phyloP scores from a whole-genome alignment of 2,113 vertebrate species.

The Corythaeola cristata region DNA sequence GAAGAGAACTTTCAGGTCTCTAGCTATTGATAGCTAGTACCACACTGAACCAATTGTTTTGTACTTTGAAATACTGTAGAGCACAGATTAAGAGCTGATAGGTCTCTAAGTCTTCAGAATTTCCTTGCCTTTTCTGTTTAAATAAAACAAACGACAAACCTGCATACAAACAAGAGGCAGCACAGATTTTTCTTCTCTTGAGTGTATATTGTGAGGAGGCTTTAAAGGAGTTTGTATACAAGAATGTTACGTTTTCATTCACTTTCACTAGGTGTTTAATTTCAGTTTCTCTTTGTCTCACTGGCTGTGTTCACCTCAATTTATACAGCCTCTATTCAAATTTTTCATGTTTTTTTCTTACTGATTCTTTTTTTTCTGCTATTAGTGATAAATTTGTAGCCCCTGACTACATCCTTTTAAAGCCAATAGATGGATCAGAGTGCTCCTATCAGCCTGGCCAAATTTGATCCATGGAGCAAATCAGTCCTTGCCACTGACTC shows the following conservation, averaged over 20 bases:
- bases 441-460: not conserved
- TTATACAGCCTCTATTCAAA: not conserved
- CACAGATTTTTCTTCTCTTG: not conserved
- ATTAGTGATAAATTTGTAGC: not conserved
- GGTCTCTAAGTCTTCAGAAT: not conserved
- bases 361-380: not conserved
- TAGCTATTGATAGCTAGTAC: not conserved
- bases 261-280: not conserved
- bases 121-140: not conserved
- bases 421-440: not conserved
- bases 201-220: not conserved
- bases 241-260: not conserved
- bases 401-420: not conserved
- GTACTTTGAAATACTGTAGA: not conserved
- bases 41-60: not conserved
- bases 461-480: not conserved
- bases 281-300: not conserved
- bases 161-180: not conserved
- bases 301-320: not conserved
- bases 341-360: not conserved
- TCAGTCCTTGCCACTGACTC: too few relatives aligned
- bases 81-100: not conserved
- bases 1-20: not conserved
- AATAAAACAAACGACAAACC: not conserved
- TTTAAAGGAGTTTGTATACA: not conserved